Conservation (phyloP, 2,113 vertebrate species). For the Amblyornis subalaris region DNA sequence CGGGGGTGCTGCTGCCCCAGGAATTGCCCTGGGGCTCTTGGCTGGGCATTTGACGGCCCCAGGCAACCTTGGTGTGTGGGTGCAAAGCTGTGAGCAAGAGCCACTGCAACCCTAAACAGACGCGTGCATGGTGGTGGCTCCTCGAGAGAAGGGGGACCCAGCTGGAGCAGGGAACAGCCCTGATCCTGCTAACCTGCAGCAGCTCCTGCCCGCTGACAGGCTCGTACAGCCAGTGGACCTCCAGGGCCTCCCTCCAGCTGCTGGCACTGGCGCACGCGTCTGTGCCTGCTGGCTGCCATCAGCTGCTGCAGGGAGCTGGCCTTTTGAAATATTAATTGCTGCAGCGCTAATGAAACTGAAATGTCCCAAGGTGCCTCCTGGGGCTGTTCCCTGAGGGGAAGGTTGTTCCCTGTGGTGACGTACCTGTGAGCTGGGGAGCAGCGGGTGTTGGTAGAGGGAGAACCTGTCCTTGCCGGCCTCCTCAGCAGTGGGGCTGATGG, state of each 20-base stretch:
- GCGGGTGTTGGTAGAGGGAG: slow-evolving; percentile 90
- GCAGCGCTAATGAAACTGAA: not conserved
- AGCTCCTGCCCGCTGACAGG: not conserved
- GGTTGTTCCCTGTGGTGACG: not conserved
- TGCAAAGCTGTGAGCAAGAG: not conserved
- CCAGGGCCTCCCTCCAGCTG: not conserved
- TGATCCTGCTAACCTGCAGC: not conserved
- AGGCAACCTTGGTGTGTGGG: accelerated
- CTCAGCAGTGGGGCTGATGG: slow-evolving; percentile 95
- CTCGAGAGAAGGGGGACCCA: not conserved
- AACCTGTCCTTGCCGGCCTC: slow-evolving; percentile 90
- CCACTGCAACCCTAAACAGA: not conserved
- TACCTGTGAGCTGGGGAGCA: slow-evolving; percentile 91
- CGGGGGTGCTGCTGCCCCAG: not conserved
- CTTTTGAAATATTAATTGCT: slow-evolving; percentile 48
- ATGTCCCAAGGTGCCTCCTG: not conserved
- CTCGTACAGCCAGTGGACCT: not conserved
- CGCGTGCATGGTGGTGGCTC: accelerated
- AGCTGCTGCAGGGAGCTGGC: not conserved
- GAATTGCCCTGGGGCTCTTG: not conserved
- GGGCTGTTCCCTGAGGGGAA: not conserved
- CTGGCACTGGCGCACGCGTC: accelerated
- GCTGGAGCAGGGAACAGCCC: not conserved
- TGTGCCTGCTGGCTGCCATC: not conserved
- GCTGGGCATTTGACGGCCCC: not conserved